phyloP scores from a whole-genome alignment of 2,888 invertebrate genomes.

The Drosophila nr. medialis region DNA sequence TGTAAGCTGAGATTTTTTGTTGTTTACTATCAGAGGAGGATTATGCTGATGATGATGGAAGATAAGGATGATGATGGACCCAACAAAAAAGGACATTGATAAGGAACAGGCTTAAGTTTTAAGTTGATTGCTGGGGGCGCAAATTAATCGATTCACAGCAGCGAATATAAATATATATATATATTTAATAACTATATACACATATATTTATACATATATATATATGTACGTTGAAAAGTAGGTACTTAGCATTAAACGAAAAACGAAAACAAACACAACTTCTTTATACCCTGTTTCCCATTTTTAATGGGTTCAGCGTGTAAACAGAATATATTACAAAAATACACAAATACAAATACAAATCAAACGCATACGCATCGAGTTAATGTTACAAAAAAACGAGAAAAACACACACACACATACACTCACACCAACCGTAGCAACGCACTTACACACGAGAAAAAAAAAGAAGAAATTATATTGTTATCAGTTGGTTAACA shows the following conservation, averaged over 20 bases:
- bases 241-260: constrained; percentile 72
- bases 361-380: constrained; percentile 26
- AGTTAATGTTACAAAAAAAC: constrained; percentile 47
- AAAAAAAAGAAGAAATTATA: constrained; percentile 43
- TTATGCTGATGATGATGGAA: constrained; percentile 5
- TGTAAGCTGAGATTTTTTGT: constrained; percentile 55
- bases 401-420: constrained; percentile 28
- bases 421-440: constrained; percentile 46
- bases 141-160: constrained; percentile 36
- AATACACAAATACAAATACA: constrained; percentile 12
- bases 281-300: constrained; percentile 1
- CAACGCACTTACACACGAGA: constrained; percentile 55
- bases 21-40: constrained; percentile 28
- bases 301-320: background rate
- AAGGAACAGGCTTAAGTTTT: constrained; percentile 55
- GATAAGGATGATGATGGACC: constrained; percentile 12
- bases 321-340: constrained; percentile 15
- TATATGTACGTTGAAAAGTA: constrained; percentile 68
- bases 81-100: constrained; percentile 33
- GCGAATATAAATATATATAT: constrained; percentile 38
- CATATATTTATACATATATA: constrained; percentile 35
- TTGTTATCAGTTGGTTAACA: constrained; percentile 77
- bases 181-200: constrained; percentile 55
- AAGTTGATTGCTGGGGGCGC: constrained; percentile 59
- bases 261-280: constrained; percentile 9